These are phyloP conservation scores for Punctoribates punctum DNA, from an alignment of 2,888 invertebrate genomes.

Conservation along the genomic window DNA sequence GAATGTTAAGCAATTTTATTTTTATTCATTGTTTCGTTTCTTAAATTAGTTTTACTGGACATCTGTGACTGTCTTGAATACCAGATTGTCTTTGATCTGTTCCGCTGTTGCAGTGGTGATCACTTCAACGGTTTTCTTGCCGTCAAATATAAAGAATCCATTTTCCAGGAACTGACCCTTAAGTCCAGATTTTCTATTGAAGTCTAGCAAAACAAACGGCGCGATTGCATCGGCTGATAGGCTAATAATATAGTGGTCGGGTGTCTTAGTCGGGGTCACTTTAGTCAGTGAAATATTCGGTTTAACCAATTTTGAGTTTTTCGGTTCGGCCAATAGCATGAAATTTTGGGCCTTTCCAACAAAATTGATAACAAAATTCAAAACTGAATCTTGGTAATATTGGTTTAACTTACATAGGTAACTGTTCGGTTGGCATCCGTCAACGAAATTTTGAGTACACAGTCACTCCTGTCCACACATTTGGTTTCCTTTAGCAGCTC, in stretches of 20 bases:
- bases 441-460: background rate
- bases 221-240: slow-evolving; percentile 56
- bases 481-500: background rate
- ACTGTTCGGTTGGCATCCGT: too few species aligned
- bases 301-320: slow-evolving; percentile 29
- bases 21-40: too few species aligned
- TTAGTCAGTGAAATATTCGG: background rate
- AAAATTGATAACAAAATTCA: background rate
- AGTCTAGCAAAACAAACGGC: slow-evolving; percentile 62
- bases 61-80: slow-evolving; percentile 30
- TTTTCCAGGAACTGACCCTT: slow-evolving; percentile 70
- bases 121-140: slow-evolving; percentile 51
- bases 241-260: slow-evolving; percentile 38
- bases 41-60: background rate
- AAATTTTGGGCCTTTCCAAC: background rate
- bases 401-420: too few species aligned
- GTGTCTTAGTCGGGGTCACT: background rate
- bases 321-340: slow-evolving; percentile 31
- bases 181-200: slow-evolving; percentile 46
- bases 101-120: slow-evolving; percentile 24
- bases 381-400: background rate
- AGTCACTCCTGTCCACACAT: slow-evolving; percentile 29
- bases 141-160: slow-evolving; percentile 59
- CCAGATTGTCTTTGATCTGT: slow-evolving; percentile 21
- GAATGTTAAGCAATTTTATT: too few species aligned